phyloP scores from a whole-genome alignment of 2,113 vertebrate genomes.

The Reinhardtius hippoglossoides region DNA sequence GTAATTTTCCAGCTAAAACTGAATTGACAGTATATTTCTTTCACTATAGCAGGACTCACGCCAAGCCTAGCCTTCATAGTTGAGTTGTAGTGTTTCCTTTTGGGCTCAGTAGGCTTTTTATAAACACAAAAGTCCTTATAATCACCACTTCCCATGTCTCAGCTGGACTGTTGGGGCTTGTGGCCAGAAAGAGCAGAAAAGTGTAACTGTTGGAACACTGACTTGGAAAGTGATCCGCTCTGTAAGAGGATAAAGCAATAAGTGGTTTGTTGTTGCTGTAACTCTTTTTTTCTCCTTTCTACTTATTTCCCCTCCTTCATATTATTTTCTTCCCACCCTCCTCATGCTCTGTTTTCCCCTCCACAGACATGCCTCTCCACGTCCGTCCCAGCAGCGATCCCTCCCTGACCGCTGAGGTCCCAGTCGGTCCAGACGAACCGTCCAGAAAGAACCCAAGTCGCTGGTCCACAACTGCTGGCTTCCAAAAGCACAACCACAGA shows the following conservation, averaged over 20 bases:
- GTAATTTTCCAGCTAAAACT: conserved; percentile 18
- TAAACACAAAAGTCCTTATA: conserved; percentile 35
- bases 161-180: not conserved
- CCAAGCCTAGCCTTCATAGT: conserved; percentile 55
- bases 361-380: conserved; percentile 93
- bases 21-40: conserved; percentile 27
- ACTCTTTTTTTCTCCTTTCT: not conserved
- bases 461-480: conserved; percentile 93
- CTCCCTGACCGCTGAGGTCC: conserved; percentile 85
- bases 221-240: conserved; percentile 14
- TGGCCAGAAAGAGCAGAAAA: conserved; percentile 23
- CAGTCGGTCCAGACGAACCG: conserved; percentile 87
- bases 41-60: conserved; percentile 18
- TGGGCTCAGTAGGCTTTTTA: conserved; percentile 24
- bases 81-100: conserved; percentile 40
- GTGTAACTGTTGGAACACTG: conserved; percentile 13
- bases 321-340: not conserved
- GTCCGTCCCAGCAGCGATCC: conserved; percentile 98
- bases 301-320: conserved; percentile 11
- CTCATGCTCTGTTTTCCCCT: not conserved
- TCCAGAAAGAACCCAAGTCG: conserved; percentile 92
- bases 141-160: conserved; percentile 39
- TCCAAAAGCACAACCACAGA: conserved; percentile 86
- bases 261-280: conserved; percentile 15
- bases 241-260: conserved; percentile 10